Conservation (phyloP, 2,888 invertebrate genomes). For the Linnaemya tessellans region DNA sequence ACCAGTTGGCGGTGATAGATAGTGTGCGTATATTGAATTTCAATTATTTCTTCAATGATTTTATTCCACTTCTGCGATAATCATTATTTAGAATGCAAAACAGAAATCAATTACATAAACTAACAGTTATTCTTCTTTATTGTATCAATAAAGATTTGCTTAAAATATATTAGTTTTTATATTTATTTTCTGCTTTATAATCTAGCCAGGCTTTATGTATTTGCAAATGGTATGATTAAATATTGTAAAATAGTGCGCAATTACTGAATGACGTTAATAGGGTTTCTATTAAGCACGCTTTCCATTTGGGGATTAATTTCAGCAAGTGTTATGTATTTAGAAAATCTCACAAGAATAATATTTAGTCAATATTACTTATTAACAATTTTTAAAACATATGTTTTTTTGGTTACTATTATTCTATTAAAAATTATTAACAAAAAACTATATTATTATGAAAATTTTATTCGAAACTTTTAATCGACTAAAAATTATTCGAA, state of each 20-base stretch:
- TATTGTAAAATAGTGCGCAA: neutral
- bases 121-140: slow-evolving; percentile 69
- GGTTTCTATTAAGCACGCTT: neutral
- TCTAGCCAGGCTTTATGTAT: neutral
- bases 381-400: too few relatives aligned
- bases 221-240: neutral
- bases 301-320: too few relatives aligned
- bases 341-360: too few relatives aligned
- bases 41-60: slow-evolving; percentile 60
- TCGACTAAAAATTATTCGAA: too few relatives aligned
- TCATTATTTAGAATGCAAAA: slow-evolving; percentile 67
- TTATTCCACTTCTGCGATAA: slow-evolving; percentile 62
- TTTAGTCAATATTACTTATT: too few relatives aligned
- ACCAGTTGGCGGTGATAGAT: neutral
- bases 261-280: neutral
- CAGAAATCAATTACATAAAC: slow-evolving; percentile 74
- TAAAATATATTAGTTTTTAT: slow-evolving; percentile 4
- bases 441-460: too few relatives aligned
- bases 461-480: too few relatives aligned
- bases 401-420: too few relatives aligned
- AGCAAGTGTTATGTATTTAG: too few relatives aligned
- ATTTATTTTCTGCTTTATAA: neutral
- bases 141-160: slow-evolving; percentile 18
- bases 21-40: slow-evolving; percentile 52
- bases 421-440: too few relatives aligned